phyloP scores from a whole-genome alignment of 2,113 vertebrate genomes.

The Madoqua kirkii region DNA sequence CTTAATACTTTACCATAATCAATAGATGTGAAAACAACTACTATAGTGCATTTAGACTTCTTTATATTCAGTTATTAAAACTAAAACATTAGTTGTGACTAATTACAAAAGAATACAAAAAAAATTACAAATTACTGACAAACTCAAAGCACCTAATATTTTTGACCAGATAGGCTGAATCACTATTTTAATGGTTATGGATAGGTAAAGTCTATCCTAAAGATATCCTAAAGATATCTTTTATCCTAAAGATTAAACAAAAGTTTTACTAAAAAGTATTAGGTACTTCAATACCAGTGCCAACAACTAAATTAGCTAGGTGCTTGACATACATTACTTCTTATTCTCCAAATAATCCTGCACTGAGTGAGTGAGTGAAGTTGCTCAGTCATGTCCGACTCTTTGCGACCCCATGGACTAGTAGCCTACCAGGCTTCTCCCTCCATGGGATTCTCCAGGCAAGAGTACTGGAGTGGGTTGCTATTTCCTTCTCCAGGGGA shows the following conservation, averaged over 20 bases:
- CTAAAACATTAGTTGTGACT: neutral
- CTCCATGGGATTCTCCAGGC: too few species aligned
- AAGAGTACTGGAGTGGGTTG: too few species aligned
- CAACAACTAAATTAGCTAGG: neutral
- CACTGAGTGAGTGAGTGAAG: neutral
- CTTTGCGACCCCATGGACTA: too few species aligned
- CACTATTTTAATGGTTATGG: neutral
- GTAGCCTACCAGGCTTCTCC: too few species aligned
- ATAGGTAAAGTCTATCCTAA: neutral
- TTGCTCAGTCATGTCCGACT: too few species aligned
- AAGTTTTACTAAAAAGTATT: neutral
- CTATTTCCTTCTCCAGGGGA: too few species aligned
- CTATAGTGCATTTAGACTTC: neutral
- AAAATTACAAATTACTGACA: neutral
- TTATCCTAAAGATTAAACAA: neutral
- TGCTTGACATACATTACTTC: neutral
- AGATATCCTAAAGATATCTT: neutral
- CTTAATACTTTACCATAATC: neutral
- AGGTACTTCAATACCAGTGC: neutral
- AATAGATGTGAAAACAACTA: neutral
- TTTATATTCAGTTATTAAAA: conserved; percentile 4
- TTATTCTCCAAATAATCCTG: neutral
- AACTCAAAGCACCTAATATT: conserved; percentile 10
- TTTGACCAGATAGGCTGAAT: neutral
- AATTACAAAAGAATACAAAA: neutral